phyloP scores from a whole-genome alignment of 1,140 invertebrate genomes.

The Maconellicoccus hirsutus region DNA sequence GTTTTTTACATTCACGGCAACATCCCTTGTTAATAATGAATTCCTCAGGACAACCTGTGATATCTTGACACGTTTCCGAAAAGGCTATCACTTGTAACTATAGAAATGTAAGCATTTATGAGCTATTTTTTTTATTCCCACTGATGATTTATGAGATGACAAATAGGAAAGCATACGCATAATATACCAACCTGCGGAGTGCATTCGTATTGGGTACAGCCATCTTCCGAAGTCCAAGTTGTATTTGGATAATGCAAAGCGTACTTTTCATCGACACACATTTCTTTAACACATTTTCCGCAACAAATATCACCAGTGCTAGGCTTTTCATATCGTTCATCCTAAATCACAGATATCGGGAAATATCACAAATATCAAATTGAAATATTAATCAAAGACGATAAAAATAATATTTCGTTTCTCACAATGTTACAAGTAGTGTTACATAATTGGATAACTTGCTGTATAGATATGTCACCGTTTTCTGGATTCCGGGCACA shows the following conservation, averaged over 20 bases:
- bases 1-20: constrained; percentile 47
- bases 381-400: too few relatives aligned
- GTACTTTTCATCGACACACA: not conserved
- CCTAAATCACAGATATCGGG: constrained; percentile 35
- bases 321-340: constrained; percentile 42
- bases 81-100: not conserved
- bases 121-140: too few relatives aligned
- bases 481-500: constrained; percentile 37
- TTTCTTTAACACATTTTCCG: not conserved
- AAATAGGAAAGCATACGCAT: too few relatives aligned
- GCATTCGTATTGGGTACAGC: constrained; percentile 5
- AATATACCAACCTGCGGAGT: constrained; percentile 19
- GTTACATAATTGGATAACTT: constrained; percentile 36
- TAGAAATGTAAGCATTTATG: not conserved
- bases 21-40: constrained; percentile 48
- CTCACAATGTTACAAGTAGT: constrained; percentile 31
- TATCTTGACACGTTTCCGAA: constrained; percentile 44
- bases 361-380: too few relatives aligned
- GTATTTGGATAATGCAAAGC: not conserved
- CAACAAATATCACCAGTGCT: not conserved
- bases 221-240: not conserved
- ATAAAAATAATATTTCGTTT: too few relatives aligned
- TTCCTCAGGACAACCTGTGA: constrained; percentile 43
- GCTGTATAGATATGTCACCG: constrained; percentile 36
- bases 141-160: too few relatives aligned